These are phyloP conservation scores for Slavum lentiscoides DNA, from an alignment of 2,888 invertebrate genomes.

Conservation along the genomic window DNA sequence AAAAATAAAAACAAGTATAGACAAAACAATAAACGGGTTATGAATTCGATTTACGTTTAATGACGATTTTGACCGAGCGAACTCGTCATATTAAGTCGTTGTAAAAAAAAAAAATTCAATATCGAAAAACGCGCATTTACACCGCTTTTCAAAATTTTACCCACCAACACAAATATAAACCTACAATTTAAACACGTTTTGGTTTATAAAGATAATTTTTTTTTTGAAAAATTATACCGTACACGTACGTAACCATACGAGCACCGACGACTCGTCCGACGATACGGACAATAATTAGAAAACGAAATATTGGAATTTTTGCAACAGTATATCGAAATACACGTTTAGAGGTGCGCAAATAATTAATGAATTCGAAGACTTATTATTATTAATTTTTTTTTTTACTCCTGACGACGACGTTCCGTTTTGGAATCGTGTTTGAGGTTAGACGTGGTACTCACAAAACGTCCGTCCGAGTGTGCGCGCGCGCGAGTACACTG, in stretches of 20 bases:
- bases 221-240: not conserved
- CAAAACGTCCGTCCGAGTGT: conserved; percentile 2
- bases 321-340: no score
- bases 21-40: conserved; percentile 29
- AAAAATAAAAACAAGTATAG: not conserved
- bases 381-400: no score
- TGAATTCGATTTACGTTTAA: conserved; percentile 16
- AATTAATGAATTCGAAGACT: no score
- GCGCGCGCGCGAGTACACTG: not conserved
- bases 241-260: not conserved
- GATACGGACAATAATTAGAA: no score
- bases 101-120: not conserved
- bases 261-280: not conserved
- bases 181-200: not conserved
- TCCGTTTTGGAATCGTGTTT: conserved; percentile 35
- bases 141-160: not conserved
- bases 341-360: no score
- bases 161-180: not conserved
- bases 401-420: not conserved
- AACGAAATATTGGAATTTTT: no score
- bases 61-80: conserved; percentile 22
- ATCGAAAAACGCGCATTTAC: not conserved
- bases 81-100: conserved; percentile 1
- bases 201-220: no score
- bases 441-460: conserved; percentile 45